These are phyloP conservation scores for Engraulis encrasicolus DNA, from an alignment of 2,113 vertebrate genomes.

Conservation along the genomic window DNA sequence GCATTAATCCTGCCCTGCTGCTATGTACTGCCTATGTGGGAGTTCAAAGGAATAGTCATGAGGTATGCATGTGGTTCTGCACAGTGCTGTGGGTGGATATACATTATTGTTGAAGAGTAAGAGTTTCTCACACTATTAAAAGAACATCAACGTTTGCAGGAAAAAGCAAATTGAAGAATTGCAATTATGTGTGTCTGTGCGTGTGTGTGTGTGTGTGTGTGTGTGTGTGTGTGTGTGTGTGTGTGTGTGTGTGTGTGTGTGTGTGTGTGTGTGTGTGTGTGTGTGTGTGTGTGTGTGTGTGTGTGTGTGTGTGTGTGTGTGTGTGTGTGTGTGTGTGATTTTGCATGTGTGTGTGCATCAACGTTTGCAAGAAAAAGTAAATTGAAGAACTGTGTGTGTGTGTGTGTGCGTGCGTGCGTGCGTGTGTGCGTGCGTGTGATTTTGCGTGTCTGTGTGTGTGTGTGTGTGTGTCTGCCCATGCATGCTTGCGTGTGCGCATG, in stretches of 20 bases:
- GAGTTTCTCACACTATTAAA: not conserved
- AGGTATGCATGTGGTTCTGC: not conserved
- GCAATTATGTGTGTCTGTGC: not conserved
- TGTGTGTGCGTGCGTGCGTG: not conserved
- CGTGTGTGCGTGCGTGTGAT: no score
- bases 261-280: conserved; percentile 28
- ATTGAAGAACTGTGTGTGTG: no score
- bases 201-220: conserved; percentile 17
- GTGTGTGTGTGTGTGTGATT: conserved; percentile 39
- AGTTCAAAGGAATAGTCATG: not conserved
- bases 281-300: conserved; percentile 28
- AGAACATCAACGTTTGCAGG: no score
- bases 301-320: conserved; percentile 7
- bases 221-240: conserved; percentile 38
- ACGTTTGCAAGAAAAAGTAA: no score
- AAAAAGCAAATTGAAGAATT: no score
- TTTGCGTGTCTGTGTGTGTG: no score
- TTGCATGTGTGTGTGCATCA: conserved; percentile 44
- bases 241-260: conserved; percentile 31
- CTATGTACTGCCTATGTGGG: not conserved
- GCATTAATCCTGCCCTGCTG: no score
- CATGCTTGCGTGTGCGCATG: conserved; percentile 24
- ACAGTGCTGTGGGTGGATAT: not conserved
- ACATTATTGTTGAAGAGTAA: not conserved
- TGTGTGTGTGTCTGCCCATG: conserved; percentile 27